Percentiles rank a stretch among this genome's conserved stretches.
Evolutionary conservation across 2,113 vertebrate genomes (phyloP).

Genomic region (Dicerorhinus sumatrensis): DNA sequence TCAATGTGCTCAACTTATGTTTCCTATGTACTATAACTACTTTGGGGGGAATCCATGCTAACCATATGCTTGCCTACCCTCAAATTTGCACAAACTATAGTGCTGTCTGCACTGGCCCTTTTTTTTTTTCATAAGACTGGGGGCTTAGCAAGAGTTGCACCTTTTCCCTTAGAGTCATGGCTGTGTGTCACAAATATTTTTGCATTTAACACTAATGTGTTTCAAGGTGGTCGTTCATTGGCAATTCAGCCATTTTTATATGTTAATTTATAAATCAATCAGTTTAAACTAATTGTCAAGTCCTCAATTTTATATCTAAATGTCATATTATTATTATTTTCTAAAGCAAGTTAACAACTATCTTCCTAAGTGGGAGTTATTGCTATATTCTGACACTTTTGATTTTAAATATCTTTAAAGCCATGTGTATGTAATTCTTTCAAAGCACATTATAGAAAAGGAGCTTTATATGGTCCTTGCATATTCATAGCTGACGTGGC

Average conservation of each 20-base stretch:
- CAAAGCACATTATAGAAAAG: slow-evolving; percentile 6
- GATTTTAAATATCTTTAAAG: slow-evolving; percentile 59
- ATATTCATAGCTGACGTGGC: not conserved
- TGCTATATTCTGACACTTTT: slow-evolving; percentile 51
- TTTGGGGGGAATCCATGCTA: slow-evolving; percentile 55
- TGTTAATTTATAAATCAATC: slow-evolving; percentile 43
- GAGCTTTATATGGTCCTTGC: not conserved
- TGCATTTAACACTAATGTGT: not conserved
- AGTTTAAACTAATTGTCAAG: slow-evolving; percentile 46
- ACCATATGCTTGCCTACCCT: slow-evolving; percentile 69
- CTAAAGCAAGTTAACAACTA: slow-evolving; percentile 8
- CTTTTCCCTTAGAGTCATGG: slow-evolving; percentile 38
- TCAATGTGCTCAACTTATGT: slow-evolving; percentile 74
- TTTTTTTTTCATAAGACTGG: not conserved
- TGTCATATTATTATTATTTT: slow-evolving; percentile 53
- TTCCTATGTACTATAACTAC: slow-evolving; percentile 70
- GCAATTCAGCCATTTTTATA: slow-evolving; percentile 23
- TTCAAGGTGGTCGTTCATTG: slow-evolving; percentile 14
- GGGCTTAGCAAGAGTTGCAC: slow-evolving; percentile 3
- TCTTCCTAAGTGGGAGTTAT: slow-evolving; percentile 10
- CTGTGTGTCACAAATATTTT: not conserved
- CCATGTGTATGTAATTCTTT: not conserved
- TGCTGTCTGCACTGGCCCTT: slow-evolving; percentile 23
- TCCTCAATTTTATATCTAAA: slow-evolving; percentile 60
- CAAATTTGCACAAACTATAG: slow-evolving; percentile 44